Evolutionary conservation across 2,888 invertebrate species (phyloP).

Genomic region (Nezara viridula): DNA sequence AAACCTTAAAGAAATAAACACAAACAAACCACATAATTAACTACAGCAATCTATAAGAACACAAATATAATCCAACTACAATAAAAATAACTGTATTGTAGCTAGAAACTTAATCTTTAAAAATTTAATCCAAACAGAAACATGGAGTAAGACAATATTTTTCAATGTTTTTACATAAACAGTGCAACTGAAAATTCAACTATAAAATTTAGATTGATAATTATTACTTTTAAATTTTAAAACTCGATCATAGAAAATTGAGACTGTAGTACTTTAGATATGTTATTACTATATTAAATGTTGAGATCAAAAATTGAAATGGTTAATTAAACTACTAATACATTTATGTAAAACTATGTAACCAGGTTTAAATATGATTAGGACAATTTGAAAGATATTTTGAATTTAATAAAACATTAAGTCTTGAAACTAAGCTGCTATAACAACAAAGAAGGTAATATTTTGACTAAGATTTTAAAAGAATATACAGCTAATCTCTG

Average conservation of each 20-base stretch:
- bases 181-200: neutral
- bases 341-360: neutral
- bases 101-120: neutral
- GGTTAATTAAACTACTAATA: too few relatives aligned
- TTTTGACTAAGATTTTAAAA: neutral
- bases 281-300: too few relatives aligned
- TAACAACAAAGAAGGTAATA: neutral
- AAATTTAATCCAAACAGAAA: neutral
- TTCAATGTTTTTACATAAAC: neutral
- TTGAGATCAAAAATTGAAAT: too few relatives aligned
- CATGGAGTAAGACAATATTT: neutral
- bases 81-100: neutral
- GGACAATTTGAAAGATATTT: too few relatives aligned
- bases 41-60: neutral
- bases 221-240: too few relatives aligned
- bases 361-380: neutral
- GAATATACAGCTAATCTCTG: neutral
- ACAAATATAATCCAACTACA: neutral
- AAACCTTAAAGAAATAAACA: slow-evolving; percentile 67
- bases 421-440: neutral
- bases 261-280: too few relatives aligned
- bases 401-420: too few relatives aligned
- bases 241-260: neutral
- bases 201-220: neutral
- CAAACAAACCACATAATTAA: neutral